Conservation (phyloP, 2,113 vertebrate species). For the Nesogale talazaci region DNA sequence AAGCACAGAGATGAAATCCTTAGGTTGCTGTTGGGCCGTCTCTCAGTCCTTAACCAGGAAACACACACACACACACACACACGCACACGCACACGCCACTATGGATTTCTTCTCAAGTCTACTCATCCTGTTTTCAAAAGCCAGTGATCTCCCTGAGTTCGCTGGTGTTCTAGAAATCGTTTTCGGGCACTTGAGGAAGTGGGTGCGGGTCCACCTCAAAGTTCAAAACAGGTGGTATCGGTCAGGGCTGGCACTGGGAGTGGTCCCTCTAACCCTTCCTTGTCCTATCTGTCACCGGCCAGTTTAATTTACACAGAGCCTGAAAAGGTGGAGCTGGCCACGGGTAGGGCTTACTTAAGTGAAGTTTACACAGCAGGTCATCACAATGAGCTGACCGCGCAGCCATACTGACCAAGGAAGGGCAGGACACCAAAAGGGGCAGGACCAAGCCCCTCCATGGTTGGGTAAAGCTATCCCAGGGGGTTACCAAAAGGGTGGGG, state of each 20-base stretch:
- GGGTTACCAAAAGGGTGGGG: background rate
- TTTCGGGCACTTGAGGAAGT: background rate
- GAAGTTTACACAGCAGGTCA: conserved; percentile 54
- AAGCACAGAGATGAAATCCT: background rate
- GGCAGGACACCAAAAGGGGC: conserved; percentile 16
- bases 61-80: background rate
- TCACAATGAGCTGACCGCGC: background rate
- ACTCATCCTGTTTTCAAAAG: conserved; percentile 21
- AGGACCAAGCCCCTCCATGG: background rate
- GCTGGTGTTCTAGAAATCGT: background rate
- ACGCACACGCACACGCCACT: no score
- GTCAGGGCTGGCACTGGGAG: background rate
- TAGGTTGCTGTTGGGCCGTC: background rate
- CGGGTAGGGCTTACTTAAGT: background rate
- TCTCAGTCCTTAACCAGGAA: background rate
- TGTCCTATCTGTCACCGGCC: background rate
- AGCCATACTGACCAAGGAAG: background rate
- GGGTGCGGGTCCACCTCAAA: background rate
- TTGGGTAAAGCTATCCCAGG: background rate
- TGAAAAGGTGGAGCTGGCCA: conserved; percentile 63
- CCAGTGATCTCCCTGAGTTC: background rate
- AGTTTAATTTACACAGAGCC: conserved; percentile 56
- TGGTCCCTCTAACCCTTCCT: background rate
- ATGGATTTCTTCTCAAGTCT: background rate
- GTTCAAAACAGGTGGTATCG: background rate